Base-by-base conservation (phyloP, 2,888 invertebrate species). In the Pristionchus japonicus region DNA sequence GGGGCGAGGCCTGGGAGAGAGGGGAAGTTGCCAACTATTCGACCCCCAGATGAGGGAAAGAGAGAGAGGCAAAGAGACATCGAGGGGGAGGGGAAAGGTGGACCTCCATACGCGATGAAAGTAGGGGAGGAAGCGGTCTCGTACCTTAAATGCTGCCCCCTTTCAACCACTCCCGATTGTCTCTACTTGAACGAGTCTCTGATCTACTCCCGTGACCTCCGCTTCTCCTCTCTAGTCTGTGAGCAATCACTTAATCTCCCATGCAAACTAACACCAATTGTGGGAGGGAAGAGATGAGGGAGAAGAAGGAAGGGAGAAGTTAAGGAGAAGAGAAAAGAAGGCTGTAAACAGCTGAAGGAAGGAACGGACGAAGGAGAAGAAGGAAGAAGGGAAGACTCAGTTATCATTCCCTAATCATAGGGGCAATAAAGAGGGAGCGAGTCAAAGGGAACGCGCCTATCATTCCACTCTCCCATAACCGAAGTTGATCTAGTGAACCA, bases 391-490 rank as follows among this genome's bases (percentile, higher is more conserved):
- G 37, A 74, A 40, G 70, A 74, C 70, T 40, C 20, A 37, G 34
- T 74, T 74, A 74, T 74, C 70, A 74, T 37, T 37, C 34, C 37
- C 37, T 40, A 74, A 74, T 74, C 31, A 74, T 74, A 74, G 4
- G 40, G 23, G 70, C 17, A 11, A 23, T 11, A 74, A 40, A 40
- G 23, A 74, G 40, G 20, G 34, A 13, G 7, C 0, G 4, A 31
- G 17, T 70, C 70, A 74, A 74, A 40, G 70, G 70, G 70, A 64
- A 74, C 40, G 70, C 70, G 70, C 70, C 70, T 40, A 74, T 40
- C 70, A 74, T 74, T 74, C 70, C 70, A 74, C 70, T 74, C 70
- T 74, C 70, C 70, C 70, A 74, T 74, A 74, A 74, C 70, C 3
- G 70, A 37, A 17, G 13, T 4, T 37, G 34, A 74, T 37, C 40